These are phyloP conservation scores for Synaphobranchus kaupii DNA, from an alignment of 2,797 vertebrate species.

Conservation along the genomic window DNA sequence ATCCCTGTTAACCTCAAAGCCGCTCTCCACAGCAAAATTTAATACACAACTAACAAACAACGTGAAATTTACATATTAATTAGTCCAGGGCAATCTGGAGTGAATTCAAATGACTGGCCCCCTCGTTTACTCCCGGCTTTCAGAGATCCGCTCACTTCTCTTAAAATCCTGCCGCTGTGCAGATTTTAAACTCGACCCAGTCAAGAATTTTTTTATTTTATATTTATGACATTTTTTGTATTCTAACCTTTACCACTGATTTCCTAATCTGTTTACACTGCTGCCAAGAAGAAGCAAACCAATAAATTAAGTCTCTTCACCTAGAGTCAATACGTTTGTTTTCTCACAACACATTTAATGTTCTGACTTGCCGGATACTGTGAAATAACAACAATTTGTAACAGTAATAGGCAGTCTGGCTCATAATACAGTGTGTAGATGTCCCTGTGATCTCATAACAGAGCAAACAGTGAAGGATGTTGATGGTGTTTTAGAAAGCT, in stretches of 20 bases:
- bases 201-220: background rate
- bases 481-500: background rate
- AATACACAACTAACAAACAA: constrained; percentile 45
- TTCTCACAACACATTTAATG: constrained; percentile 2
- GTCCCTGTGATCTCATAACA: constrained; percentile 28
- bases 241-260: constrained; percentile 33
- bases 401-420: constrained; percentile 17
- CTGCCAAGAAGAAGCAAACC: constrained; percentile 23
- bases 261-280: constrained; percentile 29
- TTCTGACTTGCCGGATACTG: constrained; percentile 18
- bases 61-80: constrained; percentile 46
- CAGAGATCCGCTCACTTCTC: constrained; percentile 26
- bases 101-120: constrained; percentile 41
- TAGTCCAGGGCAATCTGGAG: constrained; percentile 39
- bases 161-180: constrained; percentile 17
- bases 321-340: constrained; percentile 3
- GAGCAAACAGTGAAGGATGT: constrained; percentile 23
- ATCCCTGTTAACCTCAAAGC: constrained; percentile 40
- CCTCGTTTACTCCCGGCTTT: constrained; percentile 26
- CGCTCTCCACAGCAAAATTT: constrained; percentile 42
- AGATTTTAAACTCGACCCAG: constrained; percentile 35
- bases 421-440: constrained; percentile 17
- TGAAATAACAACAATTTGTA: constrained; percentile 22
- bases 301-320: constrained; percentile 21
- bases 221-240: too few relatives aligned